Conservation (phyloP, 2,888 invertebrate genomes). For the Lycia hirtaria region DNA sequence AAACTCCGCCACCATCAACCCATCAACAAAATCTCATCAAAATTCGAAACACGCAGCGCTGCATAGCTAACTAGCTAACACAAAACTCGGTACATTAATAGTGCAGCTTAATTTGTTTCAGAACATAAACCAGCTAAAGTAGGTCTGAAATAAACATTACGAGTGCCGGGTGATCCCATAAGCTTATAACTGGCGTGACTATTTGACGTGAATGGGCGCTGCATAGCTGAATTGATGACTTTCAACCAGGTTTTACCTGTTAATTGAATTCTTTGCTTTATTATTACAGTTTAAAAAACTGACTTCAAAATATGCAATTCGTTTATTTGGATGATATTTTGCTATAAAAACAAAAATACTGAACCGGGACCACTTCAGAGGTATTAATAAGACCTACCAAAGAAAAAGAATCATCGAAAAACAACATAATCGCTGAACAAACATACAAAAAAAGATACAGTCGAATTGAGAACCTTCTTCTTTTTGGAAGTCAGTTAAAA, state of each 20-base stretch:
- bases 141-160: conserved; percentile 38
- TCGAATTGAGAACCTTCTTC: too few relatives aligned
- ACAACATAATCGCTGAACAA: too few relatives aligned
- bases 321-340: too few relatives aligned
- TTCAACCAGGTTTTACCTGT: neutral
- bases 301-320: too few relatives aligned
- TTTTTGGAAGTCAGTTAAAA: too few relatives aligned
- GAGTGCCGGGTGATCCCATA: conserved; percentile 21
- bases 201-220: conserved; percentile 10
- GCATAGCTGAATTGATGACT: neutral
- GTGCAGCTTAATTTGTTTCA: conserved; percentile 38
- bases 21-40: conserved; percentile 2
- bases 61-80: conserved; percentile 12
- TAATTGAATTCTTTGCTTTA: too few relatives aligned
- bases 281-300: neutral
- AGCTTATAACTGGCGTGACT: conserved; percentile 16
- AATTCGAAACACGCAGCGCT: conserved; percentile 7
- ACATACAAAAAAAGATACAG: too few relatives aligned
- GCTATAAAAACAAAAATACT: too few relatives aligned
- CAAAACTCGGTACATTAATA: conserved; percentile 26
- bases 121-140: conserved; percentile 32
- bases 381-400: too few relatives aligned
- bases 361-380: too few relatives aligned
- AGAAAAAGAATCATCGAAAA: too few relatives aligned
- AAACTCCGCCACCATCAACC: neutral